Base-by-base conservation (phyloP, 1,140 invertebrate genomes). In the fruit fly (Drosophila melanogaster) region DNA sequence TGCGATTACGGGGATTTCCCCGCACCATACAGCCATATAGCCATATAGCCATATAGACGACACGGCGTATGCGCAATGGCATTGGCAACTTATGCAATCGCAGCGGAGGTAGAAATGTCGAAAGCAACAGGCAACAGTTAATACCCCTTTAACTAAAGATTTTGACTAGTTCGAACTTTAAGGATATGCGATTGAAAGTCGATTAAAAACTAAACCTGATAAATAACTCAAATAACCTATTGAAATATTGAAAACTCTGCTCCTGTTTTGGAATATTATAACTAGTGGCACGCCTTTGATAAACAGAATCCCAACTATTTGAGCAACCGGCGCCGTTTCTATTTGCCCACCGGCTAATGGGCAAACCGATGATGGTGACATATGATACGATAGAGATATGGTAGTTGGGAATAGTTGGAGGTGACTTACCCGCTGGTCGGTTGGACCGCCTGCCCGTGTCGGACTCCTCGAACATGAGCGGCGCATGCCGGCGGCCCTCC, bases 341-440 rank as follows among this genome's bases (percentile, higher is more conserved):
- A 26, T 37, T 37, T 3, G 35, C 35, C 3, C n/a, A 4, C 49
- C 19, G 44, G 44, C 4, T 2, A 47, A 7, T 47, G 43, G 19
- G 19, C 15, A 44, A 30, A 37, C 6, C n/a, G 15, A 8, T 7
- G 7, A 15, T 33, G 59, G 60, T 46, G 50, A 67, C 43, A 67
- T 41, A 44, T 12, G 40, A 77, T 70, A 71, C 12, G 17, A 17
- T 22, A 37, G 26, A 14, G 30, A 51, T 46, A 8, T 30, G 26
- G 26, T 30, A 11, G 37, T 11, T 7, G 38, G 19, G n/a, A 44
- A 47, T 56, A 54, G 24, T 19, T 50, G 47, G 44, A 30, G 47
- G 47, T 49, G 47, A 91, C 90, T 92, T 83, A 92, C 90, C 90
- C 56, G 90, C 90, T 81, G 90, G 90, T 76, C 90, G 50, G 62